Base-by-base conservation (phyloP, 2,888 invertebrate genomes). In the Hydroisotoma schaefferi region DNA sequence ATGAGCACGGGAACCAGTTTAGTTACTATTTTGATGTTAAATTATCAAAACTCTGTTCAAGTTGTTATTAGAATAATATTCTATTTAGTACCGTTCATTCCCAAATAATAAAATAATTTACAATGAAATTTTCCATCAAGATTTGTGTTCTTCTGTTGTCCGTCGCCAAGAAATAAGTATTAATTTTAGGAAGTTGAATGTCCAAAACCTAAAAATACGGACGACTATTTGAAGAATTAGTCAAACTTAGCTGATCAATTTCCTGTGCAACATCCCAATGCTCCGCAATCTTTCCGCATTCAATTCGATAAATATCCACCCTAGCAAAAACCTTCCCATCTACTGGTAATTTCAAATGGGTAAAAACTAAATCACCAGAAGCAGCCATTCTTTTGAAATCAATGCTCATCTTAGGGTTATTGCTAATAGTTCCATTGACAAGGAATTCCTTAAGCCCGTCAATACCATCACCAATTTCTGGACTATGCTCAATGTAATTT, bases 191-290 rank as follows among this genome's bases (percentile, higher is more conserved):
- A 33, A 33, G 15, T 33, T 33, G 15, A 10, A 33, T 33, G 15
- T 10, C 8, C 33, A 33, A 33, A 8, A 10, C 8, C 46, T 37
- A 57, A 44, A 57, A 57, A 40, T 52, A 51, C 3, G 57, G 52
- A 22, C 52, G 52, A 23, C 22, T 25, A 26, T 57, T 57, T 27
- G 3, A 5, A 12, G 52, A n/a, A 20, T n/a, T 43, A 8, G 47
- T 33, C 4, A 55, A 10, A 43, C 8, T 20, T 20, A 6, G 6
- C 43, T 6, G n/a, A 12, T 10, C 18, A 20, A 43, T 43, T 2
- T 2, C 25, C 54, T 59, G 59, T 12, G 29, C 1, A 12, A 49
- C 49, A 29, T 55, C 55, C 59, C 59, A 59, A 27, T 59, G 59
- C 33, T 59, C 59, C 18, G 25, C 38, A 18, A 59, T 55, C 15